Evolutionary conservation across 2,888 invertebrate species (phyloP).

Genomic region (Gryllus longicercus): DNA sequence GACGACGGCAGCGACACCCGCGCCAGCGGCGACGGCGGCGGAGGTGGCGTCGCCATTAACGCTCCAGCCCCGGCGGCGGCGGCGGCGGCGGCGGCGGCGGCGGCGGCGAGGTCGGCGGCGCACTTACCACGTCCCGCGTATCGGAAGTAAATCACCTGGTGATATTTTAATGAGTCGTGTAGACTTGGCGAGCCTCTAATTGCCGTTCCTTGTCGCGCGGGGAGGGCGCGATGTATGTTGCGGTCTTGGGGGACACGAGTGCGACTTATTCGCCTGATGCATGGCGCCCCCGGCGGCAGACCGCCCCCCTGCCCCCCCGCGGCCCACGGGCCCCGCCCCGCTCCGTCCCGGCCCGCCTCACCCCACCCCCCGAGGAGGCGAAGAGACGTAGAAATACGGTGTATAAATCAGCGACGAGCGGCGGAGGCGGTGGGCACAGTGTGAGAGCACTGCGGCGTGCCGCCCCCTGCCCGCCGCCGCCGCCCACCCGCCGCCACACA

Average conservation of each 20-base stretch:
- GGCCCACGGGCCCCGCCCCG: neutral
- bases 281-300: conserved; percentile 24
- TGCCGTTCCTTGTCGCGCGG: conserved; percentile 28
- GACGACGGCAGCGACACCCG: neutral
- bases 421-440: conserved; percentile 19
- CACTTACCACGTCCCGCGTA: conserved; percentile 17
- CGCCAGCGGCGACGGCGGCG: neutral
- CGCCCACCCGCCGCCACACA: neutral
- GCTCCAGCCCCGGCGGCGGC: neutral
- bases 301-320: neutral
- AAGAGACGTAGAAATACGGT: conserved; percentile 34
- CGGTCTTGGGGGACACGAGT: conserved; percentile 25
- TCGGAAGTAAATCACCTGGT: conserved; percentile 9
- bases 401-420: conserved; percentile 32
- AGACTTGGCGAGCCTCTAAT: conserved; percentile 23
- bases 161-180: conserved; percentile 17
- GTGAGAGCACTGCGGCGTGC: neutral
- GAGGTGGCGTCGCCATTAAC: conserved; percentile 11
- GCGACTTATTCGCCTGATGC: conserved; percentile 32
- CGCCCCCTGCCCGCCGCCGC: neutral
- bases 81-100: neutral
- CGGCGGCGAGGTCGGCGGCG: neutral
- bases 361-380: neutral
- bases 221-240: conserved; percentile 25
- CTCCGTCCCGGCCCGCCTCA: neutral